Base-by-base conservation (phyloP, 37 sponge, comb jelly and placozoan genomes). In the Chondrosia reniformis region DNA sequence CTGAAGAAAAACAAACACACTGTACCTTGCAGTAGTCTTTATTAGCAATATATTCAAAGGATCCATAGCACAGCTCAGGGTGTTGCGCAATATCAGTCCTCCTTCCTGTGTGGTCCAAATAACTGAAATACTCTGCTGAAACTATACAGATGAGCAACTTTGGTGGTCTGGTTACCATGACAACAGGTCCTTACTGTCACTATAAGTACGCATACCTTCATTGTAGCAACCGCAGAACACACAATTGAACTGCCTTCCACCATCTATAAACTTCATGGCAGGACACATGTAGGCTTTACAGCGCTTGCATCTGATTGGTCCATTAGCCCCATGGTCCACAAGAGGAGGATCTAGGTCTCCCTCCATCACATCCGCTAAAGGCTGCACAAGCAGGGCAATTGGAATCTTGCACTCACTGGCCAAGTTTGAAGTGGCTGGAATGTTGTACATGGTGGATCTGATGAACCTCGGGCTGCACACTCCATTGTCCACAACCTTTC, bases 221-320 rank as follows among this genome's bases (percentile, higher is more conserved):
- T 92, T 97, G 64, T 84, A 85, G 32, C 90, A 87, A 52, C 81
- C 77, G 65, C 95, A 94, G 61, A 98, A 76, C 24, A 85, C 86
- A 45, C 95, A 94, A 55, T 86, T 36, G 55, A 88, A 98, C 46
- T 87, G 83, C 24, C 94, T 77, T 3, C 99, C 99, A 45, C 96
- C 96, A 65, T 95, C 96, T 19, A 91, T 59, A 57, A 98, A 98
- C 58, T 83, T 63, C n/a, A 74, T 83, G 77, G 83, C 80, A 25
- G 99, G 99, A 76, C 95, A 95, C 85, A 98, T 98, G 92, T 98
- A 98, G 9, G 92, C 91, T 74, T 92, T 91, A 69, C 99, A 94
- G 30, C 99, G 87, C 45, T 91, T 87, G 69, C 95, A 98, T 44
- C 99, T 80, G 52, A 98, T 80, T 24, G 99, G 99, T 2, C 99